These are phyloP conservation scores for Drosophila tripunctata DNA, from an alignment of 2,888 invertebrate species.

Conservation along the genomic window DNA sequence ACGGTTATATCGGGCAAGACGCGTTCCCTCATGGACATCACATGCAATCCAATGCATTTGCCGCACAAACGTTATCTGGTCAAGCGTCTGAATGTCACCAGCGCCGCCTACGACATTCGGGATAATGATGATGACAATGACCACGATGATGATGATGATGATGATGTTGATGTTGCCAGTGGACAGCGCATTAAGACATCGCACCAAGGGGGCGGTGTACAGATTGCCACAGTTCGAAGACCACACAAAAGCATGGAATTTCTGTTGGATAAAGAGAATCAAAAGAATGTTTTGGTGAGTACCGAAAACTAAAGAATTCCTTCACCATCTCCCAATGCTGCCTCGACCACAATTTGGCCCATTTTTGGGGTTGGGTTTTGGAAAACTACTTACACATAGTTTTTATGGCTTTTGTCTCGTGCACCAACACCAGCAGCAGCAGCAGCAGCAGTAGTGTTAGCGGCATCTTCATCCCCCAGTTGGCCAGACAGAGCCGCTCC, in stretches of 20 bases:
- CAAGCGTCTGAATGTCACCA: conserved; percentile 72
- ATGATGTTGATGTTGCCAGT: conserved; percentile 49
- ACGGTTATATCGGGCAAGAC: conserved; percentile 87
- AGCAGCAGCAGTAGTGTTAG: too few species aligned
- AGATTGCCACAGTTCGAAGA: conserved; percentile 83
- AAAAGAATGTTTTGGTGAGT: conserved; percentile 93
- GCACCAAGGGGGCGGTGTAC: conserved; percentile 75
- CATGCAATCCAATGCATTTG: conserved; percentile 81
- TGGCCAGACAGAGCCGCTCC: conserved; percentile 33
- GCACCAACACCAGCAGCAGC: conserved; percentile 41
- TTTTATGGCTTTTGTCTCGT: conserved; percentile 61
- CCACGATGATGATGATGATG: conserved; percentile 55
- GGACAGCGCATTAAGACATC: conserved; percentile 79
- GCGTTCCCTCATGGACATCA: conserved; percentile 88
- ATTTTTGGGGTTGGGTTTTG: conserved; percentile 18
- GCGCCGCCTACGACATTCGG: conserved; percentile 57
- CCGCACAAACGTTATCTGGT: conserved; percentile 64
- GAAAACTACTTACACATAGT: conserved; percentile 47
- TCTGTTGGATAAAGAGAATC: conserved; percentile 96
- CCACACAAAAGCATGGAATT: conserved; percentile 98
- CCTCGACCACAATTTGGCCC: too few species aligned
- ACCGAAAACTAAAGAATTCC: not conserved
- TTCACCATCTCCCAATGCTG: too few species aligned
- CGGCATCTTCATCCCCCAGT: conserved; percentile 34
- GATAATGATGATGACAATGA: conserved; percentile 41